phyloP scores from a whole-genome alignment of 2,888 invertebrate species.

The Papilio gigon region DNA sequence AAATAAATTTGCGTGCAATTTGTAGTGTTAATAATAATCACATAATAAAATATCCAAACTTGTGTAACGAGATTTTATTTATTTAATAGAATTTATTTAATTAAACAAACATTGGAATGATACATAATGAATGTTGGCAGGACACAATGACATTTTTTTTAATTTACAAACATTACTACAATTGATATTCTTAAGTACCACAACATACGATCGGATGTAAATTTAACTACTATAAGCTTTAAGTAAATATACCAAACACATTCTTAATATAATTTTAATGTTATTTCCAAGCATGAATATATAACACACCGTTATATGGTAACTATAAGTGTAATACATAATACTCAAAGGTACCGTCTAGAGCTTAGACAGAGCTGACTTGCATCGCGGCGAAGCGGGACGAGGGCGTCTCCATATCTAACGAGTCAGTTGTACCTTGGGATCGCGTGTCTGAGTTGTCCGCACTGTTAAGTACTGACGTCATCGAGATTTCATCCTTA shows the following conservation, averaged over 20 bases:
- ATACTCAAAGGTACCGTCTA: neutral
- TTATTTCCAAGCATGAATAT: constrained; percentile 19
- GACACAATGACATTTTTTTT: constrained; percentile 18
- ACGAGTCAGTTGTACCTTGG: constrained; percentile 76
- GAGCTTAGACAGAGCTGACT: constrained; percentile 81
- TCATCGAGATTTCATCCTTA: constrained; percentile 77
- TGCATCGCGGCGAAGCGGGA: constrained; percentile 82
- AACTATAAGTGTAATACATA: constrained; percentile 2
- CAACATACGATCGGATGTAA: constrained; percentile 17
- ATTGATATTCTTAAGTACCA: constrained; percentile 31
- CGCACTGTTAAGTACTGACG: constrained; percentile 68
- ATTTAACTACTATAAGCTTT: constrained; percentile 17
- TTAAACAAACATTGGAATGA: constrained; percentile 13
- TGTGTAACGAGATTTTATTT: constrained; percentile 32
- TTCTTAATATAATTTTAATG: neutral
- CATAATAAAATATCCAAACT: constrained; percentile 3
- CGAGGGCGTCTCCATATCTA: constrained; percentile 75
- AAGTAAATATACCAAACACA: constrained; percentile 36
- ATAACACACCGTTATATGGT: constrained; percentile 1
- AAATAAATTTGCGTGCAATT: neutral
- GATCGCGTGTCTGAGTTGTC: constrained; percentile 77
- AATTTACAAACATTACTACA: constrained; percentile 11
- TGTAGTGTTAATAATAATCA: neutral
- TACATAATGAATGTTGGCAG: constrained; percentile 30
- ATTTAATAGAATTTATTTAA: constrained; percentile 12